phyloP scores from a whole-genome alignment of 2,888 invertebrate genomes.

The Allygus modestus region DNA sequence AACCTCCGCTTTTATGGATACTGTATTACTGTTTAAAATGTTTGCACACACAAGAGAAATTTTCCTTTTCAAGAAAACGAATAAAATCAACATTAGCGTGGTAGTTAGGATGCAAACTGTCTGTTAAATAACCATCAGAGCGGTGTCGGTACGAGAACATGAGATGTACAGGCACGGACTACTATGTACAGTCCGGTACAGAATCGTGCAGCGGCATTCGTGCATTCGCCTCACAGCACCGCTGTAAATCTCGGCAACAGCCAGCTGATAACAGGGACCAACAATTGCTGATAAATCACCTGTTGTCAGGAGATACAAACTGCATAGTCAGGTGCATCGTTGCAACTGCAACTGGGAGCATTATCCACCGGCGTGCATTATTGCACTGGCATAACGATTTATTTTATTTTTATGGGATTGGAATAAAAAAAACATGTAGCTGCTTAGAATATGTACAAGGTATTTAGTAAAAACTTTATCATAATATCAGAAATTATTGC shows the following conservation, averaged over 20 bases:
- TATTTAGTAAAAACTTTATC: too few species aligned
- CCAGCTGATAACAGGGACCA: slow-evolving; percentile 11
- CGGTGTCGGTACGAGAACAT: background rate
- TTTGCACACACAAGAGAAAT: background rate
- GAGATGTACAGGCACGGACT: slow-evolving; percentile 20
- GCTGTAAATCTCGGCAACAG: slow-evolving; percentile 31
- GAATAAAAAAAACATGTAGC: too few species aligned
- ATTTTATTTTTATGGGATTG: too few species aligned
- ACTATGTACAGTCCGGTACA: slow-evolving; percentile 30
- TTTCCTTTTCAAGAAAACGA: background rate
- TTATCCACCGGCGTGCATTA: background rate
- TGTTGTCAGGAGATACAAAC: background rate
- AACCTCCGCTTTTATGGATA: too few species aligned
- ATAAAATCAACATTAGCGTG: background rate
- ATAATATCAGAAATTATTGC: too few species aligned
- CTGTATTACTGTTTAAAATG: background rate
- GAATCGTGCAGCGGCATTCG: slow-evolving; percentile 21
- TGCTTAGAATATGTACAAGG: too few species aligned
- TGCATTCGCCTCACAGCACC: background rate
- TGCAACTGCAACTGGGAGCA: background rate
- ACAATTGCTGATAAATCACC: slow-evolving; percentile 35
- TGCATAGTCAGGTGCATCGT: background rate
- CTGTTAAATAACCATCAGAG: slow-evolving; percentile 3
- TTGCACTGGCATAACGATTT: too few species aligned
- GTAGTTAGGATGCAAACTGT: background rate